These are phyloP conservation scores for Pseudolycoriella hygida DNA, from an alignment of 2,888 invertebrate species.

Conservation along the genomic window DNA sequence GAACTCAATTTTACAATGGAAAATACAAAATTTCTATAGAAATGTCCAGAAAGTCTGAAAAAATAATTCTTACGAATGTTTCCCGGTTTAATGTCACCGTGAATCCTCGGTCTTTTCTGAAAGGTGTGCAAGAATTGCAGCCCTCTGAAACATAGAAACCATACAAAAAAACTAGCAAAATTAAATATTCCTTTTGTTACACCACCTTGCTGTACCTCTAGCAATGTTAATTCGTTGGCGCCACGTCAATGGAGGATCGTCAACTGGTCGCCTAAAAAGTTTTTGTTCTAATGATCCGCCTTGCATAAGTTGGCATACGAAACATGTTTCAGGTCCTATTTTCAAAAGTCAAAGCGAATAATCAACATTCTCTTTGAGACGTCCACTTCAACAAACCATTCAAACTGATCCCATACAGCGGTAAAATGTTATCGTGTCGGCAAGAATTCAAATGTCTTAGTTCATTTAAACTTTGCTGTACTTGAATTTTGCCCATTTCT, in stretches of 20 bases:
- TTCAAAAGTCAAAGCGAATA: no score
- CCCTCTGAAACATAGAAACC: conserved; percentile 44
- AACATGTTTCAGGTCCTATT: conserved; percentile 59
- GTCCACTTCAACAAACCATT: conserved; percentile 15
- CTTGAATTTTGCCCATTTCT: conserved; percentile 29
- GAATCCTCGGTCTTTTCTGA: conserved; percentile 63
- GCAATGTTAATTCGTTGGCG: conserved; percentile 60
- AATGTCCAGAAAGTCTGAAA: no score
- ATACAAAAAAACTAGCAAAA: not conserved
- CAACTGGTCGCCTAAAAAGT: conserved; percentile 33
- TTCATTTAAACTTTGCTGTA: conserved; percentile 55
- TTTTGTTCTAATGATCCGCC: conserved; percentile 83
- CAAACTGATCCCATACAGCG: conserved; percentile 70
- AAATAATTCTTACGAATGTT: no score
- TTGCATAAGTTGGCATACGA: conserved; percentile 85
- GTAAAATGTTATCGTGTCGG: conserved; percentile 79
- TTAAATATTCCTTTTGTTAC: not conserved
- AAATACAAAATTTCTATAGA: no score
- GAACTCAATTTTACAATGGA: conserved; percentile 77
- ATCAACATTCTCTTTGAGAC: no score
- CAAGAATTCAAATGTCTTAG: conserved; percentile 61
- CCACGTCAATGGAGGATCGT: conserved; percentile 50
- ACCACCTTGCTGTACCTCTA: conserved; percentile 59
- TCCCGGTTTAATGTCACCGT: conserved; percentile 92
- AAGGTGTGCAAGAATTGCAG: conserved; percentile 78